phyloP scores from a whole-genome alignment of 2,888 invertebrate species.

The Blera fallax region DNA sequence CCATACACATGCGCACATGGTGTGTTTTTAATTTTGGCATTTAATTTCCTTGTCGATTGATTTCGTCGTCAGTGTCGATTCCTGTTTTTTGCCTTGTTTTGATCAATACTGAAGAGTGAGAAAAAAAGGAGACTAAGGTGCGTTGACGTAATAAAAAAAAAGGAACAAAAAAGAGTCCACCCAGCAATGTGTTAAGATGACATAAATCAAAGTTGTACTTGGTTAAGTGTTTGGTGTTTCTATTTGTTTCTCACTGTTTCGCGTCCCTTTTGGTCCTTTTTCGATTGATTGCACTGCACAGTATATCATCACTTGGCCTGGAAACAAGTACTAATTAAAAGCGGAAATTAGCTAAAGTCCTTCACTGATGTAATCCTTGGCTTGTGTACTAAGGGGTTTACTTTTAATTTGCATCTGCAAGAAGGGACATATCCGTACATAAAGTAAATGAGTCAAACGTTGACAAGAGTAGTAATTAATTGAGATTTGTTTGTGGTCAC shows the following conservation, averaged over 20 bases:
- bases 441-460: conserved; percentile 55
- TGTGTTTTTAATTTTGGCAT: conserved; percentile 49
- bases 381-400: not conserved
- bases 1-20: not conserved
- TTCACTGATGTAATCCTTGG: conserved; percentile 3
- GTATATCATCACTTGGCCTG: conserved; percentile 27
- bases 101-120: conserved; percentile 36
- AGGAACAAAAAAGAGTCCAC: not conserved
- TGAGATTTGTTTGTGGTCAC: conserved; percentile 24
- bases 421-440: not conserved
- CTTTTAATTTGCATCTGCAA: not conserved
- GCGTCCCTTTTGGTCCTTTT: not conserved
- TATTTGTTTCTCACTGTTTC: conserved; percentile 57
- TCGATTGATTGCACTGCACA: conserved; percentile 6
- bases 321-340: conserved; percentile 69
- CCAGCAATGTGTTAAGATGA: conserved; percentile 56
- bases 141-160: not conserved
- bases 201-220: conserved; percentile 70
- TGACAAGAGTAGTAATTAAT: conserved; percentile 69
- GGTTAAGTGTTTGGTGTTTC: conserved; percentile 69
- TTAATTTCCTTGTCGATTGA: conserved; percentile 72
- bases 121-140: not conserved
- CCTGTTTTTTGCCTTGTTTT: not conserved
- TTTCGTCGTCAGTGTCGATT: conserved; percentile 19
- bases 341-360: conserved; percentile 30